Base-by-base conservation (phyloP, 2,888 invertebrate species). In the Lamellibrachia satsuma region DNA sequence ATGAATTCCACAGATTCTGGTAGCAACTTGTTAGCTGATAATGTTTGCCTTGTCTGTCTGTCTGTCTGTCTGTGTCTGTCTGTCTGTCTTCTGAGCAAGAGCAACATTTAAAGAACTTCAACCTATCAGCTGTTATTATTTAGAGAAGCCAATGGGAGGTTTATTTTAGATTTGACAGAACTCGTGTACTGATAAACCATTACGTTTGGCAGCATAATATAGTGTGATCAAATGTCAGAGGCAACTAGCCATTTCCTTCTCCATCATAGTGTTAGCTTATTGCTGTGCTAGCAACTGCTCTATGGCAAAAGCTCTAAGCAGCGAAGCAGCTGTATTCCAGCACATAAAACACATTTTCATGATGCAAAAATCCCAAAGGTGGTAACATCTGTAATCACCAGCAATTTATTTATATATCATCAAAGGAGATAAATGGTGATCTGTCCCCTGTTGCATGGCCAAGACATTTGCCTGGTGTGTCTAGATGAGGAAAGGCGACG, bases 351-450 rank as follows among this genome's bases (percentile, higher is more conserved):
- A 2, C 15, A 22, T 75, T 75, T 75, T 75, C 75, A 75, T 22
- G 22, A 22, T 75, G 75, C 75, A 11, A 75, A 75, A 75, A 75
- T 6, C 55, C 6, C 75, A 22, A 75, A 75, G 75, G 75, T 75
- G 57, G 15, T 57, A 57, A 57, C 15, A 15, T 15, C 57, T 57
- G 57, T 22, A 75, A 75, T 3, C 22, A 22, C 22, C 75, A 22
- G 75, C 75, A 75, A 75, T 75, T 75, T 75, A 75, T 75, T 75
- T 75, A n/a, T n/a, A 75, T n/a, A 15, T 75, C 75, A 75, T 75
- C 75, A 22, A 75, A 75, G 75, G 15, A 75, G 75, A 75, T 75
- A 75, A 75, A 75, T 75, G 75, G 75, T 22, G 75, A 75, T n/a
- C 22, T 22, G 75, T 11, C 75, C 22, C 75, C 6, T 75, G 22